Base-by-base conservation (phyloP, 1,140 invertebrate genomes). In the Pachyrhynchus sulphureomaculatus region DNA sequence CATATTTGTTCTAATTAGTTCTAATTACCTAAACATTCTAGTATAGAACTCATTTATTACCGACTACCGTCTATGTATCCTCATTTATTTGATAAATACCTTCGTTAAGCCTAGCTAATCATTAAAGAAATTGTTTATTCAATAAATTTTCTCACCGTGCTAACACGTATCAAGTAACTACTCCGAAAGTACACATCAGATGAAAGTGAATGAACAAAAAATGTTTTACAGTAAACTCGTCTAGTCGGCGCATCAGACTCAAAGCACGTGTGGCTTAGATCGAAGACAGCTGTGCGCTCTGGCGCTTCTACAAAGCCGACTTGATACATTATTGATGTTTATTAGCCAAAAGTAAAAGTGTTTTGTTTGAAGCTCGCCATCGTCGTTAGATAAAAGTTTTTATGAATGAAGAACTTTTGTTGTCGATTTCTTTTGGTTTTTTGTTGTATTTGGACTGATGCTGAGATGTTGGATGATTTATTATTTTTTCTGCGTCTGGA, bases 331-430 rank as follows among this genome's bases (percentile, higher is more conserved):
- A 58, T 58, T 58, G 39, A 58, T 58, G 55, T 49, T 48, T 37
- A 58, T 58, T 58, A 58, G 55, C 44, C 45, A 41, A 44, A 49
- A 58, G 55, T 58, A 58, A 49, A 49, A 48, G 55, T 58, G 55
- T 58, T 53, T 58, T 58, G 55, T 58, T 49, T 58, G 29, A 32
- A 26, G 32, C 24, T 12, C 8, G 55, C 17, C 45, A 20, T 33
- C 21, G 26, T 37, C 33, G 33, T 37, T 39, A 39, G 44, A 48
- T 58, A 12, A 33, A 37, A 10, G 3, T 37, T 47, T 49, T 58
- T 56, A 33, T 24, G 1, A 10, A 13, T 37, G 13, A 29, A 21
- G 17, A 29, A 36, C 54, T 56, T 34, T 56, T 56, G 42, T 56
- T 42, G 13, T 29, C 12, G 6, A 39, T 42, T 44, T 41, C 12